Conservation (phyloP, 2,797 vertebrate species). For the Cuculus canorus region DNA sequence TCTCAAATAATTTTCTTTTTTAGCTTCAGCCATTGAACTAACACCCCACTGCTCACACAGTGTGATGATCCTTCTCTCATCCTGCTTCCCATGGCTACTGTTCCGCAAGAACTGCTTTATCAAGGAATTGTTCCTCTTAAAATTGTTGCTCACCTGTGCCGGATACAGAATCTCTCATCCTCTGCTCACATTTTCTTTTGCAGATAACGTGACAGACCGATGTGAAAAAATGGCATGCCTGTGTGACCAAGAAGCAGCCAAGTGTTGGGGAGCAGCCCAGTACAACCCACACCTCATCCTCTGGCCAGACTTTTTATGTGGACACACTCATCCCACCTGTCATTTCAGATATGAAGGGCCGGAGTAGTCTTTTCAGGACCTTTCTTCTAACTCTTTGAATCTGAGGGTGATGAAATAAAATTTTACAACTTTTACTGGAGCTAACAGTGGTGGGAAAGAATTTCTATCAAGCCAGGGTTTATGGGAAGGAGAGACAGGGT, state of each 20-base stretch:
- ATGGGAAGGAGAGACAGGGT: neutral
- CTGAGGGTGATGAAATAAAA: constrained; percentile 29
- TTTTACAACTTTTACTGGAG: neutral
- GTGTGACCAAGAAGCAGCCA: constrained; percentile 86
- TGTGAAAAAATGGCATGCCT: constrained; percentile 86
- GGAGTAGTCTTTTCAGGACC: neutral
- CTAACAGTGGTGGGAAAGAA: neutral
- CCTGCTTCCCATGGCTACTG: neutral
- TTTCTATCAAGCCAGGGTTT: neutral
- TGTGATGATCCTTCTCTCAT: neutral
- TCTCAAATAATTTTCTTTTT: neutral
- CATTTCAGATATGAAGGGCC: constrained; percentile 3
- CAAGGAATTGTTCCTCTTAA: neutral
- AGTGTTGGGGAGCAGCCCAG: constrained; percentile 82
- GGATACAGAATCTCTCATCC: neutral
- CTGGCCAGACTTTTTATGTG: constrained; percentile 88
- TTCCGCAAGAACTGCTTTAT: neutral
- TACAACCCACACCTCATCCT: constrained; percentile 78
- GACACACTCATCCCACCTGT: constrained; percentile 81
- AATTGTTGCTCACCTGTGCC: neutral
- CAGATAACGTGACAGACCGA: constrained; percentile 82
- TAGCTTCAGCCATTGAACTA: neutral
- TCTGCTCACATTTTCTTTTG: neutral
- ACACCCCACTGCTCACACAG: neutral
- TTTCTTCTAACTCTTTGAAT: neutral